Percentiles rank a stretch among this genome's conserved stretches.
phyloP scores from a whole-genome alignment of 1,140 invertebrate species.

The Centruroides sculpturatus region DNA sequence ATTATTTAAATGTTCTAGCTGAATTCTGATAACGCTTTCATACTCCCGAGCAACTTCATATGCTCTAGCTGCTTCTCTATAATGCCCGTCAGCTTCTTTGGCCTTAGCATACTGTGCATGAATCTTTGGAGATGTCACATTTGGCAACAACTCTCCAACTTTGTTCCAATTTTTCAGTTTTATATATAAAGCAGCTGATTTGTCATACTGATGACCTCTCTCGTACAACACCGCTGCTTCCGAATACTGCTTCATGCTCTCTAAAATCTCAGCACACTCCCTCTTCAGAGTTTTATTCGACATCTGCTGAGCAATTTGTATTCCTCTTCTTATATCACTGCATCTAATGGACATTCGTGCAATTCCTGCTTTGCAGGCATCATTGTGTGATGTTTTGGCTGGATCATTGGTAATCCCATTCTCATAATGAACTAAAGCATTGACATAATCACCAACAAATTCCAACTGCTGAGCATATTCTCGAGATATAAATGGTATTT shows the following conservation, averaged over 20 bases:
- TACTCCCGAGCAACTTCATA: slow-evolving; percentile 84
- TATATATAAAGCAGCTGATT: slow-evolving; percentile 83
- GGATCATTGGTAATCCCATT: slow-evolving; percentile 31
- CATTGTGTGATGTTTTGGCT: slow-evolving; percentile 34
- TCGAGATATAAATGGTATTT: slow-evolving; percentile 70
- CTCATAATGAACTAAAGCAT: slow-evolving; percentile 40
- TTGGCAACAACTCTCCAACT: slow-evolving; percentile 72
- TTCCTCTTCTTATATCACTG: slow-evolving; percentile 69
- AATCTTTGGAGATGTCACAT: slow-evolving; percentile 74
- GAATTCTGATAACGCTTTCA: slow-evolving; percentile 48
- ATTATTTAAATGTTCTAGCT: slow-evolving; percentile 83
- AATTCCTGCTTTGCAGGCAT: slow-evolving; percentile 61
- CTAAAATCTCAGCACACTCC: slow-evolving; percentile 87
- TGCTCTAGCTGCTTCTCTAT: slow-evolving; percentile 72
- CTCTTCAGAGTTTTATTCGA: slow-evolving; percentile 47
- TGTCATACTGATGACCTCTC: slow-evolving; percentile 72
- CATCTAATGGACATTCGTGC: slow-evolving; percentile 79
- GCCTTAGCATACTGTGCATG: slow-evolving; percentile 90
- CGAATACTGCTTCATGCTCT: slow-evolving; percentile 47
- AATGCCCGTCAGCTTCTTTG: slow-evolving; percentile 87
- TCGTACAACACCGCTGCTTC: slow-evolving; percentile 66
- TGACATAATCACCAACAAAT: slow-evolving; percentile 51
- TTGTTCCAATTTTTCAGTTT: slow-evolving; percentile 92
- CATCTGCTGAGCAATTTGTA: slow-evolving; percentile 58
- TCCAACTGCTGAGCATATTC: slow-evolving; percentile 93